Percentiles rank a stretch among this genome's conserved stretches.
These are phyloP conservation scores for Zelostemma sp. DNA, from an alignment of 1,140 invertebrate genomes.

Conservation along the genomic window DNA sequence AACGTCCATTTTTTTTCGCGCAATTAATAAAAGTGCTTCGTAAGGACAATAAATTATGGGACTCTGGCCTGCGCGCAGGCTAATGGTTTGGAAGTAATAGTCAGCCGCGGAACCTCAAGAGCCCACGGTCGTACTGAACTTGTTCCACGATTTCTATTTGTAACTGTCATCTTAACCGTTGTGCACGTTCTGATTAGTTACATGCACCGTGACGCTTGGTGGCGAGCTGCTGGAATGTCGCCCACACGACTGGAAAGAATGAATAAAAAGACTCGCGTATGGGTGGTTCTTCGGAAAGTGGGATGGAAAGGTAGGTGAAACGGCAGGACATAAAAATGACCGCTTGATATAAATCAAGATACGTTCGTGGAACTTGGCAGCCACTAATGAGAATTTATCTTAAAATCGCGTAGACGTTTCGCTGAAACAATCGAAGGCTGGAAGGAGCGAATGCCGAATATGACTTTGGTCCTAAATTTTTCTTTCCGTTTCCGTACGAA, in stretches of 20 bases:
- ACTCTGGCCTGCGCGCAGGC: conserved; percentile 3
- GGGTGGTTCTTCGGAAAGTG: conserved; percentile 9
- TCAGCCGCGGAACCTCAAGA: conserved; percentile 13
- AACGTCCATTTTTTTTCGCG: conserved; percentile 3
- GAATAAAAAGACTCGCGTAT: conserved; percentile 3
- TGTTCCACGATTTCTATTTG: conserved; percentile 33
- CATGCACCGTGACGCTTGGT: conserved; percentile 2
- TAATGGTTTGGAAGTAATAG: conserved; percentile 39
- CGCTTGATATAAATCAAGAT: neutral
- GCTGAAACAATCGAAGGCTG: no score
- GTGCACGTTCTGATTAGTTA: neutral
- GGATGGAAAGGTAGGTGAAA: conserved; percentile 23
- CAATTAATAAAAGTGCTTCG: conserved; percentile 24
- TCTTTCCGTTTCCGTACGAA: no score
- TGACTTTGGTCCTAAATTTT: no score
- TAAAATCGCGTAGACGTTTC: neutral
- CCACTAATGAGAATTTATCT: neutral
- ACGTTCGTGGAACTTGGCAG: neutral
- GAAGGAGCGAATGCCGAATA: no score
- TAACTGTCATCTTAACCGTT: conserved; percentile 22
- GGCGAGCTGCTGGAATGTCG: conserved; percentile 32
- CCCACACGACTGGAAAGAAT: conserved; percentile 26
- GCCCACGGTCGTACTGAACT: conserved; percentile 20
- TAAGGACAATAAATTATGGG: conserved; percentile 19
- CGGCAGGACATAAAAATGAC: conserved; percentile 9